These are phyloP conservation scores for Melieria crassipennis DNA, from an alignment of 2,888 invertebrate species.

Conservation along the genomic window DNA sequence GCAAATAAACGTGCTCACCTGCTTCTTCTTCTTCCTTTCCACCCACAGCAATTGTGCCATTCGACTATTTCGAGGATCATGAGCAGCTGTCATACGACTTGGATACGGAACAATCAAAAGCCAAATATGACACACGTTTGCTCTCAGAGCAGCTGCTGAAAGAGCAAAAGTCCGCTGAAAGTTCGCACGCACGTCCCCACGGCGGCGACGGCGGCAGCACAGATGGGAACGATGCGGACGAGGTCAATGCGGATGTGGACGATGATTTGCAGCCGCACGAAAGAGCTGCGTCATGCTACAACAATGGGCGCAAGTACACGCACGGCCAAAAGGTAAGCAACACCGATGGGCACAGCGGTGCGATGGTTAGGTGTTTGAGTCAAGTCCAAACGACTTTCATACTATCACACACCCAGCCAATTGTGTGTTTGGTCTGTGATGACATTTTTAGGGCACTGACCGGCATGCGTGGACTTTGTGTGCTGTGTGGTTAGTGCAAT, in stretches of 20 bases:
- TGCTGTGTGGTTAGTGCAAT: too few species aligned
- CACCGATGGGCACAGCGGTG: neutral
- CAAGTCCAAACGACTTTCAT: too few species aligned
- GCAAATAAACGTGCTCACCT: neutral
- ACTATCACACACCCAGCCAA: too few species aligned
- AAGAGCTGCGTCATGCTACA: constrained; percentile 62
- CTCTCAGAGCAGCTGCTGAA: constrained; percentile 61
- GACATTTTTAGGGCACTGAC: too few species aligned
- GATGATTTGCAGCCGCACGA: constrained; percentile 59
- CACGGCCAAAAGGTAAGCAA: constrained; percentile 64
- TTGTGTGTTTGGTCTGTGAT: too few species aligned
- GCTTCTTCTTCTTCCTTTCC: neutral
- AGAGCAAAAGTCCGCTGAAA: constrained; percentile 33
- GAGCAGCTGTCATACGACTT: constrained; percentile 63
- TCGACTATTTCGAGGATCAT: constrained; percentile 63
- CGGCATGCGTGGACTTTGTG: too few species aligned
- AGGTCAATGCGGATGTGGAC: constrained; percentile 36
- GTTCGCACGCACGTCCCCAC: neutral
- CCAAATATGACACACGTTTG: constrained; percentile 64
- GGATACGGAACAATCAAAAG: constrained; percentile 65
- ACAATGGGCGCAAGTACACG: constrained; percentile 62
- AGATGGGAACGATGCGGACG: constrained; percentile 32
- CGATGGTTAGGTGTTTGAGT: too few species aligned
- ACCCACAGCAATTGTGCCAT: constrained; percentile 50
- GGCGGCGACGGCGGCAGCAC: constrained; percentile 17